Percentiles rank a stretch among this genome's conserved stretches.
phyloP scores from a whole-genome alignment of 2,888 invertebrate genomes.

The Lymantria dispar region DNA sequence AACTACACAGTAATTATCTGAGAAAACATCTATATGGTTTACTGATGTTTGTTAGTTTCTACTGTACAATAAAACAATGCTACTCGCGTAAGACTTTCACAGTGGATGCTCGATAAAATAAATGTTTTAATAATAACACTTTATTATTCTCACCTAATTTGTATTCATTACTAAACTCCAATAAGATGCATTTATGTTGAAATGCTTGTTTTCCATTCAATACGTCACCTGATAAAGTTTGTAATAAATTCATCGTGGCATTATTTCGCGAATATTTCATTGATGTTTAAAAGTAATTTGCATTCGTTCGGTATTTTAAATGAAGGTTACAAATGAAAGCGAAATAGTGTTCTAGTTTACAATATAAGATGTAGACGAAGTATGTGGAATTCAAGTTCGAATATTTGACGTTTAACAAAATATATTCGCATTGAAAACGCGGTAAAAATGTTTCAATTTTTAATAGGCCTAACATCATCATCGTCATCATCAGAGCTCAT shows the following conservation, averaged over 20 bases:
- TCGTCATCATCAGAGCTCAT: no score
- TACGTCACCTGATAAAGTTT: slow-evolving; percentile 15
- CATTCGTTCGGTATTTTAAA: slow-evolving; percentile 11
- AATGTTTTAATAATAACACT: slow-evolving; percentile 47
- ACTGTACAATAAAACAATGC: slow-evolving; percentile 37
- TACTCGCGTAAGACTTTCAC: slow-evolving; percentile 64
- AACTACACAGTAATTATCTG: slow-evolving; percentile 20
- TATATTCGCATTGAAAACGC: no score
- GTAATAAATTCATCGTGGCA: slow-evolving; percentile 6
- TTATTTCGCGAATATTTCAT: slow-evolving; percentile 12
- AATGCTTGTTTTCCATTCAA: slow-evolving; percentile 25
- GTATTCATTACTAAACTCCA: slow-evolving; percentile 21
- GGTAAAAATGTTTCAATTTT: no score
- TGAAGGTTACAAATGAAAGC: slow-evolving; percentile 16
- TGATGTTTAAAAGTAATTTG: slow-evolving; percentile 17
- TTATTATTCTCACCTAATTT: slow-evolving; percentile 32
- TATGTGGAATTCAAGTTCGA: no score
- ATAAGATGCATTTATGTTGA: slow-evolving; percentile 26
- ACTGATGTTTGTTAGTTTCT: slow-evolving; percentile 14
- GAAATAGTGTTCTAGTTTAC: not conserved
- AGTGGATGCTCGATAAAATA: slow-evolving; percentile 43
- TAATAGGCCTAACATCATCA: no score
- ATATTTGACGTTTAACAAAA: no score
- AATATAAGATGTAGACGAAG: no score
- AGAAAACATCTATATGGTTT: slow-evolving; percentile 14